phyloP scores from a whole-genome alignment of 2,797 vertebrate species.

The Streptopelia turtur region DNA sequence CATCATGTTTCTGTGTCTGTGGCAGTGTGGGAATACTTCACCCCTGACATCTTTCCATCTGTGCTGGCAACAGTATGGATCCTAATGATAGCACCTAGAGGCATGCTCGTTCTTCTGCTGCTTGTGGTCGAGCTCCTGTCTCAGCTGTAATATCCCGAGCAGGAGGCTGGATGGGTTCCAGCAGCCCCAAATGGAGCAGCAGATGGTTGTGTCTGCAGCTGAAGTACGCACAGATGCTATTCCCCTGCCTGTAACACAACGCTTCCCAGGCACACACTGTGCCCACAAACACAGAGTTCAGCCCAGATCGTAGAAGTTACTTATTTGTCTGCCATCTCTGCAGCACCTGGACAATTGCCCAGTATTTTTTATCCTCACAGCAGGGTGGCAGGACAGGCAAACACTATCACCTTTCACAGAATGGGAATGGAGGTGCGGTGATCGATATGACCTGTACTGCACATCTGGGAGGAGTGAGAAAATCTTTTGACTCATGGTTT shows the following conservation, averaged over 20 bases:
- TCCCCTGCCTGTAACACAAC: background rate
- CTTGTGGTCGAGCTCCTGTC: background rate
- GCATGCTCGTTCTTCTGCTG: background rate
- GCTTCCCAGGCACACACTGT: conserved; percentile 47
- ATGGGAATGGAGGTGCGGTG: background rate
- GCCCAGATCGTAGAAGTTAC: background rate
- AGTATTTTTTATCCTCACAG: background rate
- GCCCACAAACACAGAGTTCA: conserved; percentile 48
- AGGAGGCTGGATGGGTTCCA: conserved; percentile 45
- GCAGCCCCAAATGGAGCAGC: conserved; percentile 58
- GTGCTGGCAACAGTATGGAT: background rate
- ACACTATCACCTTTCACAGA: background rate
- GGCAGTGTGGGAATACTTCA: background rate
- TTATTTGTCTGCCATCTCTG: conserved; percentile 15
- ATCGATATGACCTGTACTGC: background rate
- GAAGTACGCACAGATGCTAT: conserved; percentile 58
- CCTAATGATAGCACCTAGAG: background rate
- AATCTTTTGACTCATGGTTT: background rate
- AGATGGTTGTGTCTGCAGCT: conserved; percentile 70
- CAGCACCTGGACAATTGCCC: background rate
- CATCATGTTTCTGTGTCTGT: background rate
- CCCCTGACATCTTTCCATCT: background rate
- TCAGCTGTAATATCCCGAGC: background rate
- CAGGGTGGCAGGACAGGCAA: background rate
- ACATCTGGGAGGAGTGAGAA: background rate